Conservation (phyloP, 2,797 vertebrate genomes). For the Xenentodon cancila region DNA sequence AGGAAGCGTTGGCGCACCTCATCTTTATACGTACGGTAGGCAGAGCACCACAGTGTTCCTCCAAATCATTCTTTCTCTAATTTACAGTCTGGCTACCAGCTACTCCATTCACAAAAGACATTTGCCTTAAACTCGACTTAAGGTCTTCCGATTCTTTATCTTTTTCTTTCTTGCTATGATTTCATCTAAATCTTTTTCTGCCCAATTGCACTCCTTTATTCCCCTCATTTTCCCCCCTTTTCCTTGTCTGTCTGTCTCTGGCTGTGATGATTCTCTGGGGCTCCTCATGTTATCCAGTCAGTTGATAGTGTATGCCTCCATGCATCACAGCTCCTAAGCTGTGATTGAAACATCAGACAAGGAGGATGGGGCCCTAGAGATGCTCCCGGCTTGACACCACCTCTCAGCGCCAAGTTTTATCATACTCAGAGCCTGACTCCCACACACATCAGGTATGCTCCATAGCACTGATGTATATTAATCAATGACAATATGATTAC, state of each 20-base stretch:
- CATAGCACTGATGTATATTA: constrained; percentile 77
- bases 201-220: constrained; percentile 32
- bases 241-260: constrained; percentile 38
- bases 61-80: constrained; percentile 14
- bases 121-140: constrained; percentile 8
- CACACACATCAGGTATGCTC: constrained; percentile 80
- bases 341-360: constrained; percentile 82
- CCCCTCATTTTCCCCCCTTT: constrained; percentile 26
- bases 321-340: constrained; percentile 73
- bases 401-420: constrained; percentile 72
- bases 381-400: constrained; percentile 62
- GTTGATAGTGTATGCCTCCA: constrained; percentile 72
- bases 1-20: constrained; percentile 32
- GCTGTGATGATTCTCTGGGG: constrained; percentile 55
- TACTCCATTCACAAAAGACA: constrained; percentile 22
- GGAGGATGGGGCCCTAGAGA: constrained; percentile 74
- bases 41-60: constrained; percentile 19
- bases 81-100: background rate
- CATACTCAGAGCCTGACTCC: constrained; percentile 61
- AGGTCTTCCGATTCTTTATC: constrained; percentile 25
- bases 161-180: constrained; percentile 27
- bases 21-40: constrained; percentile 12
- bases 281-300: constrained; percentile 73
- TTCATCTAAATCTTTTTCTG: constrained; percentile 32
- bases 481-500: constrained; percentile 84